Evolutionary conservation across 2,888 invertebrate genomes (phyloP), one percentile per base, ranked within the genome.

Genomic region (Mythimna lalbum): DNA sequence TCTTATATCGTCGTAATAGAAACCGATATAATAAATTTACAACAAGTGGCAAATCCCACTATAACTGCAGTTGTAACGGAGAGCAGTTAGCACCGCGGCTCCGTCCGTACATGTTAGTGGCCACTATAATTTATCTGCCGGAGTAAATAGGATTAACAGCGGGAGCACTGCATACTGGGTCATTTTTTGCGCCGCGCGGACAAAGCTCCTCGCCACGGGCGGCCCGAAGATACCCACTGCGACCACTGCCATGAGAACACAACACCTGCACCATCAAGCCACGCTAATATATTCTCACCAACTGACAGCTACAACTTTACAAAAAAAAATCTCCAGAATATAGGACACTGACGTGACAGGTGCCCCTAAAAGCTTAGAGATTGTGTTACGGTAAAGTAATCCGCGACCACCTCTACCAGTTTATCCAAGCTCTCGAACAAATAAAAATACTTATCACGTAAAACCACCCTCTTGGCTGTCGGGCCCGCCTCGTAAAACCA

Each of bases 131-230:
- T 94, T 95, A 95, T 95, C 92, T 94, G 90, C 86, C 84, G 76
- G 86, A 88, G 92, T 91, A 95, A 95, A 95, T 95, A 93, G 94
- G 94, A 94, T 95, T 94, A 95, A 90, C 94, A 87, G 90, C 93
- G 90, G 93, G 93, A 82, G 90, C 88, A 75, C 86, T 85, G 89
- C 90, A 88, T 90, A 88, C 90, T 91, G 90, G 91, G 90, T 90
- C 91, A 92, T 94, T 94, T 95, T 93, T 93, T 92, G 88, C 89
- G 88, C 87, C 81, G 85, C 64, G 66, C 81, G 87, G 81, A 90
- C 87, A 88, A 88, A 88, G 85, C 87, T 82, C 71, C 73, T 66
- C 82, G 83, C 85, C 78, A 80, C 87, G 80, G 80, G 85, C 65
- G 81, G 76, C 78, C 74, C 56, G 69, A 55, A 62, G 65, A 71